A percentile compares a stretch with the other conserved stretches of the same genome.
Conservation (phyloP, 2,888 invertebrate species). For the Cheilosia vulpina region DNA sequence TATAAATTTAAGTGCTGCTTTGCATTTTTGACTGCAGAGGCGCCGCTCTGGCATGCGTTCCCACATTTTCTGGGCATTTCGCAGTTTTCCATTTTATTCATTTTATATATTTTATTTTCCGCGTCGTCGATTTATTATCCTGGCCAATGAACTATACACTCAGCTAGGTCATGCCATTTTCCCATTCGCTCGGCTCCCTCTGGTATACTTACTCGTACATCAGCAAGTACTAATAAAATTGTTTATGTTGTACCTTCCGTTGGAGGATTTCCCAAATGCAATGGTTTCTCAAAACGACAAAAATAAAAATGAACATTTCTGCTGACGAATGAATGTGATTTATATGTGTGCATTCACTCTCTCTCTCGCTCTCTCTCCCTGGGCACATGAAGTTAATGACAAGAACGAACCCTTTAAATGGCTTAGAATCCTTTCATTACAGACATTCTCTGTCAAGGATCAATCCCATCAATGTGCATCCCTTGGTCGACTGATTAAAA, state of each 20-base stretch:
- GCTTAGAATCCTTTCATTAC: constrained; percentile 52
- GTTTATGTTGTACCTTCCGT: constrained; percentile 64
- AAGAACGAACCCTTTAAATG: constrained; percentile 64
- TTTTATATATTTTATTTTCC: not conserved
- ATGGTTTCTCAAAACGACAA: constrained; percentile 24
- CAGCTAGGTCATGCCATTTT: constrained; percentile 22
- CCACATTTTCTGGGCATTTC: not conserved
- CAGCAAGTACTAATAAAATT: constrained; percentile 65
- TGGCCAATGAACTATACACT: constrained; percentile 53
- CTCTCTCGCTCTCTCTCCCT: not conserved
- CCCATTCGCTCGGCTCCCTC: not conserved
- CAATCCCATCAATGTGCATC: constrained; percentile 42
- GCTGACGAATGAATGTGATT: constrained; percentile 68
- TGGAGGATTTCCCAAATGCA: constrained; percentile 29
- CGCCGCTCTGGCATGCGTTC: not conserved
- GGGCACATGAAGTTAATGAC: constrained; percentile 52
- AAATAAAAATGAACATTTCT: constrained; percentile 5
- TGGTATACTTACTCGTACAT: constrained; percentile 2
- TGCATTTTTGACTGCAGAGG: constrained; percentile 42
- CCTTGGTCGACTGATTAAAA: constrained; percentile 53
- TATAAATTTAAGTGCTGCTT: constrained; percentile 61
- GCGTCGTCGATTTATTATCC: constrained; percentile 58
- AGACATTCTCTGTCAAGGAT: constrained; percentile 43
- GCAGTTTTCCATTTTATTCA: not conserved
- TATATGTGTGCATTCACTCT: constrained; percentile 25